Conservation (phyloP, 2,888 invertebrate species). For the Uropetala carovei region DNA sequence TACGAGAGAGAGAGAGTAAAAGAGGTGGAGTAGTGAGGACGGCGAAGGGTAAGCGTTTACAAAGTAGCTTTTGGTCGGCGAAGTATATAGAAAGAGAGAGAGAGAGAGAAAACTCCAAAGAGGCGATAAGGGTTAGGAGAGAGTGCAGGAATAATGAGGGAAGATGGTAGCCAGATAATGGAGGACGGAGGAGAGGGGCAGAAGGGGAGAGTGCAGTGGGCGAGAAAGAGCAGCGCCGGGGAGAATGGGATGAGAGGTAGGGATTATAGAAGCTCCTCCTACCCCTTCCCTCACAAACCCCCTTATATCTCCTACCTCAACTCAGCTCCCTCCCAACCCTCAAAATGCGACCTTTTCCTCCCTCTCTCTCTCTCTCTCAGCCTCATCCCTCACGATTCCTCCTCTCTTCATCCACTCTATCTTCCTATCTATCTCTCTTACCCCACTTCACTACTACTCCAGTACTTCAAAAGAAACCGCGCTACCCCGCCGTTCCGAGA, state of each 20-base stretch:
- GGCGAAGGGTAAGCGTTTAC: background rate
- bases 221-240: too few relatives aligned
- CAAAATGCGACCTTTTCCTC: background rate
- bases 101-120: background rate
- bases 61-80: slow-evolving; percentile 14
- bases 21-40: background rate
- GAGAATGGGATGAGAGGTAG: too few relatives aligned
- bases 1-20: background rate
- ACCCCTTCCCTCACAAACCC: background rate
- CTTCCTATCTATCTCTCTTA: background rate
- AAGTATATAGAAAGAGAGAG: background rate
- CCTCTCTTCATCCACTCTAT: background rate
- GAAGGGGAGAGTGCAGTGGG: too few relatives aligned
- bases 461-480: slow-evolving; percentile 5
- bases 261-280: background rate
- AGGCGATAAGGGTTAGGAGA: slow-evolving; percentile 17
- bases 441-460: background rate
- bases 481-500: background rate
- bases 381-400: background rate
- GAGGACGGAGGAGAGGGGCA: background rate
- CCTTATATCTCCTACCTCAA: background rate
- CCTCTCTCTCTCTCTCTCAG: background rate
- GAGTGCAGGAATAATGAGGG: slow-evolving; percentile 13
- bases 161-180: slow-evolving; percentile 19
- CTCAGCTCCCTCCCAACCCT: background rate